Base-by-base conservation (phyloP, 2,797 vertebrate genomes). In the Gymnothorax reevesii region DNA sequence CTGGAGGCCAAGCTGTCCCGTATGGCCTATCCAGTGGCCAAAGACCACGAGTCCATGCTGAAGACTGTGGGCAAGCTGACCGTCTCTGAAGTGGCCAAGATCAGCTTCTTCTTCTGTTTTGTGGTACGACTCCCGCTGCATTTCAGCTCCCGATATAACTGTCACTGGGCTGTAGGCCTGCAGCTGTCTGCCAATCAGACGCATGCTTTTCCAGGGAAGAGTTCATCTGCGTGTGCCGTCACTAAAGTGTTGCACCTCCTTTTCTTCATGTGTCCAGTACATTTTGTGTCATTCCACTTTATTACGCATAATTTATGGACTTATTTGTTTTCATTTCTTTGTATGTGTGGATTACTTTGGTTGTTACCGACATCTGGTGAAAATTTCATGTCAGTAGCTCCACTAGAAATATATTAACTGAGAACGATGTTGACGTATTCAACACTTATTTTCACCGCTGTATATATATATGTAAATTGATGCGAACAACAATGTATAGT, bases 91-190 rank as follows among this genome's bases (percentile, higher is more conserved):
- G 98, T 99, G 92, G 98, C 98, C 89, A 99, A 99, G 95, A 98
- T 99, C 84, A 99, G 98, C 94, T 99, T 99, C 94, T 98, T 99
- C 91, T 99, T 99, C 94, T 99, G 98, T 93, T 99, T 99, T 90
- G 98, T 99, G 97, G 98, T 98, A 93, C 91, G 98, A 83, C 4
- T 79, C 62, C 49, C 15, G 59, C n/a, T 22, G 25, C 54, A 54
- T 42, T 22, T 5, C 62, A 0, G 20, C 4, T 10, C 1, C 15
- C 25, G 1, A 83, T 7, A 13, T 12, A 60, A n/a, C 52, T 57
- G 25, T 25, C 13, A 15, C 27, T 12, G 12, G 27, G 6, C 9
- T 12, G 15, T 42, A 73, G 25, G 27, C 25, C 4, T 3, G 6
- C 69, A 27, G n/a, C 42, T 49, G 12, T 13, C 15, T 17, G 5